Percentiles rank a stretch among this genome's conserved stretches.
Conservation (phyloP, 2,888 invertebrate species). For the Xestia xanthographa region DNA sequence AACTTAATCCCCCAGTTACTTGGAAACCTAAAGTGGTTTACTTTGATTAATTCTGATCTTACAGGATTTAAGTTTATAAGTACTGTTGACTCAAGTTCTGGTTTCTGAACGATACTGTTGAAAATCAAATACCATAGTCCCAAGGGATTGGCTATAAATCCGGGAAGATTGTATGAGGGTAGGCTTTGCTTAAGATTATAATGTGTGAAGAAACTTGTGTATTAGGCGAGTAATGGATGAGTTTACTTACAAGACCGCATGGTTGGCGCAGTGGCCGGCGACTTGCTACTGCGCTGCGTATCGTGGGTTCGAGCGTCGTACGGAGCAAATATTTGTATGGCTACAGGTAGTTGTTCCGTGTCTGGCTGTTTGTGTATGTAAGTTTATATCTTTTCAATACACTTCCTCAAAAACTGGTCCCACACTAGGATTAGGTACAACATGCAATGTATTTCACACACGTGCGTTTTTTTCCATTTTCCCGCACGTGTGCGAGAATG, state of each 20-base stretch:
- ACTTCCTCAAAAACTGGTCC: too few relatives aligned
- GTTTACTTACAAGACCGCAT: neutral
- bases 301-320: neutral
- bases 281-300: neutral
- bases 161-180: conserved; percentile 27
- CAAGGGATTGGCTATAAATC: conserved; percentile 22
- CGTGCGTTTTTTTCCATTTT: too few relatives aligned
- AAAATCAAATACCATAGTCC: conserved; percentile 34
- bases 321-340: neutral
- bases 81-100: conserved; percentile 48
- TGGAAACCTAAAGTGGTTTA: conserved; percentile 21
- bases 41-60: conserved; percentile 50
- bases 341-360: neutral
- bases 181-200: conserved; percentile 4
- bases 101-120: conserved; percentile 24
- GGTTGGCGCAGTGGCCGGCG: neutral
- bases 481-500: too few relatives aligned
- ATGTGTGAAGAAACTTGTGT: conserved; percentile 1
- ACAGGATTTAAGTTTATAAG: conserved; percentile 51
- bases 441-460: too few relatives aligned
- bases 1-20: neutral
- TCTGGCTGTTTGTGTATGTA: neutral
- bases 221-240: conserved; percentile 2
- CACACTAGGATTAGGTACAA: too few relatives aligned
- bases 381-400: too few relatives aligned